phyloP scores from a whole-genome alignment of 2,888 invertebrate species.

The Dascillus cervinus region DNA sequence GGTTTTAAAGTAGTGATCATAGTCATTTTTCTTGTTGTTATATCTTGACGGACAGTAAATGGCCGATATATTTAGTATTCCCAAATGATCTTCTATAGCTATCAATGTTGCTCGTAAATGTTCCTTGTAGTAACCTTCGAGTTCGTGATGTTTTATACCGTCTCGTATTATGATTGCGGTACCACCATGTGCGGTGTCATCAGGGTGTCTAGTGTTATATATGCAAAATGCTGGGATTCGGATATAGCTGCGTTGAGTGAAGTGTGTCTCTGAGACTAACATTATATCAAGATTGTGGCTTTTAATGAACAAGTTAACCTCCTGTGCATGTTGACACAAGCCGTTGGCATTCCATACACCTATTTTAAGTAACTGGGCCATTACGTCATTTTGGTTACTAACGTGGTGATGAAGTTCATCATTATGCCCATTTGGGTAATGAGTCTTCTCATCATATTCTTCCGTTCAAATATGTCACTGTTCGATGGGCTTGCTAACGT shows the following conservation, averaged over 20 bases:
- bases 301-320: constrained; percentile 1
- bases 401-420: constrained; percentile 7
- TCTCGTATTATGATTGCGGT: constrained; percentile 2
- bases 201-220: constrained; percentile 3
- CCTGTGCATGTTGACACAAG: constrained; percentile 3
- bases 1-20: constrained; percentile 1
- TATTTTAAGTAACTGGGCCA: constrained; percentile 2
- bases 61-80: not conserved
- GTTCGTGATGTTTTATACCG: constrained; percentile 1
- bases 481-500: constrained; percentile 2
- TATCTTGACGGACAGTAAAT: constrained; percentile 2
- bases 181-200: constrained; percentile 4
- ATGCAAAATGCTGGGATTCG: not conserved
- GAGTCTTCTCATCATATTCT: constrained; percentile 1
- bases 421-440: constrained; percentile 3
- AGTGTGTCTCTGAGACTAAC: constrained; percentile 3
- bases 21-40: not conserved
- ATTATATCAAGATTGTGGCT: constrained; percentile 1
- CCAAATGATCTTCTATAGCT: constrained; percentile 2
- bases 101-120: constrained; percentile 3
- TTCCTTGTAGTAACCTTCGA: constrained; percentile 1
- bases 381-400: not conserved
- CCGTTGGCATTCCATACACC: constrained; percentile 2
- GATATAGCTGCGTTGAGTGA: constrained; percentile 1
- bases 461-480: constrained; percentile 2